Conservation (phyloP, 1,140 invertebrate species). For the Drosophila teissieri region DNA sequence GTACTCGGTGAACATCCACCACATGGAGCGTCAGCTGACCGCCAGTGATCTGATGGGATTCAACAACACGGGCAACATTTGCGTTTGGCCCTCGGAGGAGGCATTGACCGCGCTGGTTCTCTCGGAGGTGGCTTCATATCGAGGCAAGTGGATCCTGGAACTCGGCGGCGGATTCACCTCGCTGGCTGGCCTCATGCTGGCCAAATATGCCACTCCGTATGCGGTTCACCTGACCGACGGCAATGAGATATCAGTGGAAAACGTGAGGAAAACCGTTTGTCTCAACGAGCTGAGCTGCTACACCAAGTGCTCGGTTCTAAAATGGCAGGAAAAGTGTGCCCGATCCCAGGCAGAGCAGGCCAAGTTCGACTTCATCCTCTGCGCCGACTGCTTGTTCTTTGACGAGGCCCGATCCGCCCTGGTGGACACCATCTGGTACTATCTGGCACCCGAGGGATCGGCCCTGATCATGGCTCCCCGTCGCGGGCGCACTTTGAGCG, state of each 20-base stretch:
- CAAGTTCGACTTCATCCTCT: constrained; percentile 89
- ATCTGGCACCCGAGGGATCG: constrained; percentile 88
- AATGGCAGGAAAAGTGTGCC: constrained; percentile 85
- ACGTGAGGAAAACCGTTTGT: constrained; percentile 88
- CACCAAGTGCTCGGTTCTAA: constrained; percentile 85
- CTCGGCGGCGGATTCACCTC: constrained; percentile 95
- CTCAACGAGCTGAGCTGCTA: constrained; percentile 87
- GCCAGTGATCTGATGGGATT: constrained; percentile 92
- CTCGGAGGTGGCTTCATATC: constrained; percentile 88
- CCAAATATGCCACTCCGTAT: constrained; percentile 88
- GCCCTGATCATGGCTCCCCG: constrained; percentile 91
- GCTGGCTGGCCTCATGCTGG: constrained; percentile 90
- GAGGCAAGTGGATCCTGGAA: constrained; percentile 89
- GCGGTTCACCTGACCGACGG: constrained; percentile 91
- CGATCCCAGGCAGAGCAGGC: constrained; percentile 55
- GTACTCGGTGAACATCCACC: constrained; percentile 86
- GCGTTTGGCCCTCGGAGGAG: constrained; percentile 96
- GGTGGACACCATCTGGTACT: constrained; percentile 89
- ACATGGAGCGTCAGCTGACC: constrained; percentile 87
- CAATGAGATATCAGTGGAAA: constrained; percentile 91
- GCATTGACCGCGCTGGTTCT: constrained; percentile 91
- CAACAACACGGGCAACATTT: constrained; percentile 96
- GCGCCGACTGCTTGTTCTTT: constrained; percentile 94
- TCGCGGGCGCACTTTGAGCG: constrained; percentile 89
- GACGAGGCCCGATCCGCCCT: constrained; percentile 90